phyloP scores from a whole-genome alignment of 2,113 vertebrate species.

The Amazona vittata region DNA sequence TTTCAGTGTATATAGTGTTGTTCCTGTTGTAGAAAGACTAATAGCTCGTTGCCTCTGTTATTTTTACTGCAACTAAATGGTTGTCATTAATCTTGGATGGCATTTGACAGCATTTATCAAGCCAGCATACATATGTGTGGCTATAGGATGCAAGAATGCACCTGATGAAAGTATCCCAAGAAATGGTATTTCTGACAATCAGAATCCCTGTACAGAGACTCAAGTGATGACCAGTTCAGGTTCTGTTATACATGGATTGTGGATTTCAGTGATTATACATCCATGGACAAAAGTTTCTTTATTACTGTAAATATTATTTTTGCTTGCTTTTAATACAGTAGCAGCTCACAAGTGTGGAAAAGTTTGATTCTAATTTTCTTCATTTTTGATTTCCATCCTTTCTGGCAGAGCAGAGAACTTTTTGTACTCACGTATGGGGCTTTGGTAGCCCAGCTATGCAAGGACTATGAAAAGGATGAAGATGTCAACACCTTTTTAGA shows the following conservation, averaged over 20 bases:
- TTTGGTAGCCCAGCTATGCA: slow-evolving; percentile 82
- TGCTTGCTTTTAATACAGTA: not conserved
- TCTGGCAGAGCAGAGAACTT: slow-evolving; percentile 80
- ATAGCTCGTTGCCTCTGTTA: not conserved
- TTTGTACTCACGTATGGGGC: slow-evolving; percentile 83
- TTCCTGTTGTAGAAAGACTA: not conserved
- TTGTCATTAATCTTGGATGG: not conserved
- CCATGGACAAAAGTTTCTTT: not conserved
- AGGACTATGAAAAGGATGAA: slow-evolving; percentile 84
- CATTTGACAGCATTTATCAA: not conserved
- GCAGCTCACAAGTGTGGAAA: not conserved
- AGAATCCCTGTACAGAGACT: not conserved
- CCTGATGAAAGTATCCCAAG: not conserved
- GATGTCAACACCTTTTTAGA: slow-evolving; percentile 82
- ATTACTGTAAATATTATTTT: not conserved
- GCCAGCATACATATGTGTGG: not conserved
- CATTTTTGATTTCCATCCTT: not conserved
- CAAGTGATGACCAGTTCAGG: not conserved
- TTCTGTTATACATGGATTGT: not conserved
- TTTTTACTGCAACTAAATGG: not conserved
- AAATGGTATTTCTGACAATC: not conserved
- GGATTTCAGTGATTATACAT: not conserved
- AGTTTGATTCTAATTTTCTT: not conserved
- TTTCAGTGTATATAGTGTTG: not conserved
- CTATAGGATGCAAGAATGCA: not conserved